Evolutionary conservation across 2,888 invertebrate genomes (phyloP), one percentile per base, ranked within the genome.

Genomic region (Papilio elwesi): DNA sequence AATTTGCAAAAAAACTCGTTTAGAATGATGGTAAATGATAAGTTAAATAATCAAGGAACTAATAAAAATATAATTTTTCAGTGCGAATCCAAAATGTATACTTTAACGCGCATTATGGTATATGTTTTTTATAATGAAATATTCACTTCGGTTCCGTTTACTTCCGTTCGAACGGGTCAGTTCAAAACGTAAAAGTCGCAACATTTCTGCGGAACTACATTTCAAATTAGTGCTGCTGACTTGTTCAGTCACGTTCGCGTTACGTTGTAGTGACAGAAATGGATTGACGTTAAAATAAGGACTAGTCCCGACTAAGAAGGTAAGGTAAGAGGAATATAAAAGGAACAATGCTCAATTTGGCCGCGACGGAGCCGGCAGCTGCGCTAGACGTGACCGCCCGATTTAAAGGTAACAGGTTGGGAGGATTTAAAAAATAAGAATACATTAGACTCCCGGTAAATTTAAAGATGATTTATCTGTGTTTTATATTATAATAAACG

Each of bases 241-340:
- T 83, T 87, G 85, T 85, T 84, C 81, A 86, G 88, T 87, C 88
- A 89, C 89, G 89, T 90, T 84, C 83, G 80, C 78, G 82, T 82
- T 83, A 70, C 70, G 68, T 73, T 74, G 71, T 70, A 70, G 49
- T 47, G 68, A 73, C 73, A 72, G 74, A 74, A 74, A 74, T 67
- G 70, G 66, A 72, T 67, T 67, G 67, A 72, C 69, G 68, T 67
- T 64, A 55, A 68, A 69, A 71, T 68, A 69, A 68, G 57, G 66
- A 48, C 68, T 43, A 7, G 51, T 51, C 38, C 52, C 59, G 26
- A 59, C 53, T 59, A 52, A 43, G 26, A 69, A 53, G 16, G 59
- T 15, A 43, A 55, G 63, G 26, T 26, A 26, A 51, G 68, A 9
- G 70, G 68, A 70, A 73, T 66, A 70, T 70, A 70, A 73, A 70